A percentile compares a stretch with the other conserved stretches of the same genome.
Conservation (phyloP, 2,888 invertebrate species). For the Drosophila kambysellisi region DNA sequence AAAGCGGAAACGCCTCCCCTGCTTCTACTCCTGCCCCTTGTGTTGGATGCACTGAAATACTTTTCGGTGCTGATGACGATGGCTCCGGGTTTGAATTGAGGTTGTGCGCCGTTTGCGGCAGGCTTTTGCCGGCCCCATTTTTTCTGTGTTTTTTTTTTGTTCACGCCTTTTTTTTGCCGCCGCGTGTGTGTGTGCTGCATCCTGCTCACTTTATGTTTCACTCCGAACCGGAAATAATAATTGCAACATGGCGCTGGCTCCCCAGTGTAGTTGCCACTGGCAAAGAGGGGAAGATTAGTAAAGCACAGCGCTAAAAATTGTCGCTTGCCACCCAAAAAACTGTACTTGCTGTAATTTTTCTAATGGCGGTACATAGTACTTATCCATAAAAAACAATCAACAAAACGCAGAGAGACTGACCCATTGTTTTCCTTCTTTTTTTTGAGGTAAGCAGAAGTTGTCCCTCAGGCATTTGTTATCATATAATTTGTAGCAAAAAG, state of each 20-base stretch:
- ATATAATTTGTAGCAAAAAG: background rate
- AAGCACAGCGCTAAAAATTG: slow-evolving; percentile 55
- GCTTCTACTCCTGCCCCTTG: background rate
- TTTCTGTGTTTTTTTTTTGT: slow-evolving; percentile 10
- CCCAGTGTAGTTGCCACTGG: slow-evolving; percentile 38
- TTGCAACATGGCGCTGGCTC: slow-evolving; percentile 73
- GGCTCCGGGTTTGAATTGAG: slow-evolving; percentile 44
- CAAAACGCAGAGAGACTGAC: background rate
- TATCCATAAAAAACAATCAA: background rate
- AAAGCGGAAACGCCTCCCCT: slow-evolving; percentile 63
- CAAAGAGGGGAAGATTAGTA: slow-evolving; percentile 54
- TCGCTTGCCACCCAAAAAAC: slow-evolving; percentile 26
- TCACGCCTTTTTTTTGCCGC: slow-evolving; percentile 52
- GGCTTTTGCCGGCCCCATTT: slow-evolving; percentile 18
- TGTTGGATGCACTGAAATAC: slow-evolving; percentile 48
- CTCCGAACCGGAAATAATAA: slow-evolving; percentile 78
- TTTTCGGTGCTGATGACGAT: slow-evolving; percentile 52
- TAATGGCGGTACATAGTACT: background rate
- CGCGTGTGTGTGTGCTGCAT: slow-evolving; percentile 45
- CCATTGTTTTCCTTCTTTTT: slow-evolving; percentile 8
- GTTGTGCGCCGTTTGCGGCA: slow-evolving; percentile 29
- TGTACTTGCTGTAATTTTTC: slow-evolving; percentile 6
- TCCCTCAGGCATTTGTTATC: background rate
- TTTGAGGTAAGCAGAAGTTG: background rate
- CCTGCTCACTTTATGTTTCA: slow-evolving; percentile 78